Evolutionary conservation across 2,113 vertebrate species (phyloP), one percentile per base, ranked within the genome.

Genomic region (Platichthys stellatus): DNA sequence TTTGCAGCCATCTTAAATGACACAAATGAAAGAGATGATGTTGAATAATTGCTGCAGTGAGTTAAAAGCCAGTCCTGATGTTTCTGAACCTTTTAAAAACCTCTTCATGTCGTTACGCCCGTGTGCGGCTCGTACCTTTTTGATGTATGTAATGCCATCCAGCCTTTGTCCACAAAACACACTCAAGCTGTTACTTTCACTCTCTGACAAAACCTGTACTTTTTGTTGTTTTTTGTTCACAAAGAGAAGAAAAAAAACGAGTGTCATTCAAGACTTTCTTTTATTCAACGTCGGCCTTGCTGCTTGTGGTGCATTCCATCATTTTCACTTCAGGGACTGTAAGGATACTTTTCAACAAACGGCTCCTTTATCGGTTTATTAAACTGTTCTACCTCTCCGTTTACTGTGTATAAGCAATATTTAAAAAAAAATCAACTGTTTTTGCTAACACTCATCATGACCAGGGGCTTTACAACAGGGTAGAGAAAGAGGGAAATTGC

Each of bases 21-120:
- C 62, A 15, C 12, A n/a, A 51, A 18, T 5, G 6, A 51, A 31
- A 7, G 20, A 12, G 17, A 0, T 8, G n/a, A 14, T 15, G 15
- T 14, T 18, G 7, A 68, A 7, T 62, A 54, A 59, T 8, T 56
- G 15, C n/a, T 65, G 26, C 63, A 72, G 11, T 28, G 23, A 31
- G 26, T 59, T 68, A 47, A 68, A 53, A 72, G 21, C 21, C 26
- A 24, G 21, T 5, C 4, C 9, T 69, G 40, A 11, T 17, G 58
- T 38, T 65, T 80, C 53, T 43, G 17, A 69, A 56, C 51, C 47
- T 63, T 74, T 82, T 63, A 38, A 63, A 67, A 59, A 18, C 5
- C 13, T 26, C 23, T 49, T 65, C 0, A 13, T 59, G 57, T 74
- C 45, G 31, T 62, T 38, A 17, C 45, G 43, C 10, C 13, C 49